Evolutionary conservation across 2,113 vertebrate species (phyloP), one percentile per base, ranked within the genome.

Genomic region (Tyto alba): DNA sequence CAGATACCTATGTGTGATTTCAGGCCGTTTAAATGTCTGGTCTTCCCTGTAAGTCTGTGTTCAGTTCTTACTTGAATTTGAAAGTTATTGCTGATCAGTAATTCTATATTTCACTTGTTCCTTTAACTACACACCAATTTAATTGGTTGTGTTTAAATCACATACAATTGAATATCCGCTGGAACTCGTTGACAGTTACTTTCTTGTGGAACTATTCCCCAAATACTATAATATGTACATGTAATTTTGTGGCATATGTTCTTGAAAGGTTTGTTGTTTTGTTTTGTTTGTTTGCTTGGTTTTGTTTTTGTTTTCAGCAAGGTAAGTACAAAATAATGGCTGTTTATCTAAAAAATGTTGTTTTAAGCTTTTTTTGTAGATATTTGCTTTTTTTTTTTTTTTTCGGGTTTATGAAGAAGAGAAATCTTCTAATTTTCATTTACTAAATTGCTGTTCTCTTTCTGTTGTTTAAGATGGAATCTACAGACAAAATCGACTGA

Each of bases 401-500:
- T n/a, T n/a, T n/a, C n/a, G n/a, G 1, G 8, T 53, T 85, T 40
- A 38, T 72, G 60, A 41, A 43, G 34, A 57, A 36, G 41, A n/a
- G 10, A 26, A 67, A 27, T 77, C 11, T 63, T 41, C 38, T 38
- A 7, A 43, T 73, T 83, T 78, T 75, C 18, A n/a, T 85, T 95
- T 75, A 57, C 60, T 94, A 68, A 96, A 36, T 34, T 94, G 40
- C 32, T 78, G 2, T 83, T 91, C 23, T 60, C 27, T 93, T 83
- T 90, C 12, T 92, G 13, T 78, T 18, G 38, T 80, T 88, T 68
- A 89, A 98, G 98, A 96, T 96, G 98, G 98, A 68, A 98, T 97
- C 95, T 98, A 98, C 89, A 98, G 98, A 88, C 98, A 98, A 41
- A 96, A 94, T 59, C 97, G 57, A 20, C 56, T 57, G 52, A 98